Conservation (phyloP, 2,113 vertebrate genomes). For the Cephalophus harveyi region DNA sequence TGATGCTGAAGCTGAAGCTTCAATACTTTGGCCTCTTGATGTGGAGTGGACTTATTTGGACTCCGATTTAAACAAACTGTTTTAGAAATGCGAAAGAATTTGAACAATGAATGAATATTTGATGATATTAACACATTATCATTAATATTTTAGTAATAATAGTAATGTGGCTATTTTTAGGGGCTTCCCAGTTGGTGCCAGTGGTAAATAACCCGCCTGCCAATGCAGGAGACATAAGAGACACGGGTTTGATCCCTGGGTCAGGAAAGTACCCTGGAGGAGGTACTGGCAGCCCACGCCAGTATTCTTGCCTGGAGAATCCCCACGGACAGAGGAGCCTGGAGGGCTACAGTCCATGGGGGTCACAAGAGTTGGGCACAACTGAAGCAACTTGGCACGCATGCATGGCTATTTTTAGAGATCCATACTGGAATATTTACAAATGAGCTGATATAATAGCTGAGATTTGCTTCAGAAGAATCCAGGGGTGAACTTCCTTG, state of each 20-base stretch:
- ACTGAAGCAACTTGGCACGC: neutral
- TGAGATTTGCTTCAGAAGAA: neutral
- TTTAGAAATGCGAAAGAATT: slow-evolving; percentile 3
- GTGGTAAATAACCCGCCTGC: neutral
- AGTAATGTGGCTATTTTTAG: neutral
- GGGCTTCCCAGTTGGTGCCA: neutral
- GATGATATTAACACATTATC: neutral
- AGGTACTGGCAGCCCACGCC: neutral
- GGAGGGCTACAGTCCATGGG: neutral
- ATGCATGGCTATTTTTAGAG: neutral
- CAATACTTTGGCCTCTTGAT: neutral
- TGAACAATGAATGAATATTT: neutral
- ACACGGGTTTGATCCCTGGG: neutral
- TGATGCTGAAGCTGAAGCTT: neutral
- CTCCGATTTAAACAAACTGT: neutral
- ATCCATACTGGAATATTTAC: neutral
- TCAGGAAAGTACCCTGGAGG: neutral
- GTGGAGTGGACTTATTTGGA: neutral
- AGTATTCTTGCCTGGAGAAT: neutral
- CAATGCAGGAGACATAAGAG: neutral
- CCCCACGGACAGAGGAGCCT: neutral
- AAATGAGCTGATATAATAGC: neutral
- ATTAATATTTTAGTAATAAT: neutral
- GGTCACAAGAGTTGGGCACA: neutral
- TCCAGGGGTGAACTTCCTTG: neutral